Evolutionary conservation across 2,113 vertebrate genomes (phyloP).

Genomic region (Ophthalmotilapia sp.): DNA sequence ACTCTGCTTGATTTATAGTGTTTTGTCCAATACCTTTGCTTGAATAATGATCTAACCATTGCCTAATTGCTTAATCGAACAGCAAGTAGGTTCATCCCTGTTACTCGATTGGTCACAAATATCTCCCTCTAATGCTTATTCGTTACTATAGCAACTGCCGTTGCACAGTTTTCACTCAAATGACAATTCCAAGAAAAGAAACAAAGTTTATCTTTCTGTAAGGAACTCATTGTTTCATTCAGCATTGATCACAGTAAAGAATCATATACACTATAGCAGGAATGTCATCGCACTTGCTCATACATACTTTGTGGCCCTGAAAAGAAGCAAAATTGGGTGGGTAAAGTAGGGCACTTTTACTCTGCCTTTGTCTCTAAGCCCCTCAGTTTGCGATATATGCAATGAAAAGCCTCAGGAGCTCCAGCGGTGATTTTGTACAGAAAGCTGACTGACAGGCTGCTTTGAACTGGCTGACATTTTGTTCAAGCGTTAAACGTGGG

Average conservation of each 20-base stretch:
- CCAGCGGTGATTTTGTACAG: slow-evolving; percentile 19
- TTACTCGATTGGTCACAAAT: neutral
- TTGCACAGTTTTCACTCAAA: neutral
- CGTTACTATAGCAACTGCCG: slow-evolving; percentile 25
- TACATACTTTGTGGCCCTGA: neutral
- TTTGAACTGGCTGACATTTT: slow-evolving; percentile 62
- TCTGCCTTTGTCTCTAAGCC: slow-evolving; percentile 21
- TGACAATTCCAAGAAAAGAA: neutral
- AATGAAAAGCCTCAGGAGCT: slow-evolving; percentile 28
- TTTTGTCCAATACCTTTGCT: neutral
- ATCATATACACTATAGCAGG: neutral
- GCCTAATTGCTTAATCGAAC: neutral
- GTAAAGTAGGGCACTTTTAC: neutral
- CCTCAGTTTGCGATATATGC: slow-evolving; percentile 4
- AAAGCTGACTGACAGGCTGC: slow-evolving; percentile 51
- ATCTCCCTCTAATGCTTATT: neutral
- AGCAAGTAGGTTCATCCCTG: neutral
- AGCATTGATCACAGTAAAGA: neutral
- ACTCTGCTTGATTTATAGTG: neutral
- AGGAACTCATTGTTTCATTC: neutral
- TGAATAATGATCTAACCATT: neutral
- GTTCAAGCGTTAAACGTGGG: slow-evolving; percentile 40
- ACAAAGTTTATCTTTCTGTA: neutral
- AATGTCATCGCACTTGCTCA: neutral
- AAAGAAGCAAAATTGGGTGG: neutral